Base-by-base conservation (phyloP, 2,797 vertebrate species). In the Sebastes kiyomatsui region DNA sequence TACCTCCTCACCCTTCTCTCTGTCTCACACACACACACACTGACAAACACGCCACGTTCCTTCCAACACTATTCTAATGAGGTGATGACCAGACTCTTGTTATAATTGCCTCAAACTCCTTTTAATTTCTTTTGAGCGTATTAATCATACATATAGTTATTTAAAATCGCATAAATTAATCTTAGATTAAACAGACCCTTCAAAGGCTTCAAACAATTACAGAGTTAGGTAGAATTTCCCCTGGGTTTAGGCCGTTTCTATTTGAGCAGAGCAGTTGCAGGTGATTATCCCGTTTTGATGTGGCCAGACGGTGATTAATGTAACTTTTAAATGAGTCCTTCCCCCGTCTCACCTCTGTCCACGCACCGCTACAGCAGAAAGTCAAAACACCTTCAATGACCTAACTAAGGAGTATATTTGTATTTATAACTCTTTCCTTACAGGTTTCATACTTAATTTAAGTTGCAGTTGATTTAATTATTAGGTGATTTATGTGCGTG, bases 141-240 rank as follows among this genome's bases (percentile, higher is more conserved):
- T 99, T 99, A 99, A 99, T 99, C 98, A 99, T 98, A 98, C 96
- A 95, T 97, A 97, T 96, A 98, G 97, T 99, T 99, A 99, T 99
- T 99, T 99, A 99, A 99, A 98, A 99, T 97, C 96, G 97, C 97
- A 98, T 98, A 97, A 99, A 99, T 99, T 98, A 99, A 99, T 99
- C 97, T 99, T 98, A 96, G 97, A 98, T 99, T 98, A 98, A 98
- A 96, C 97, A 96, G 96, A 89, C 96, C 96, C 96, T 97, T 99
- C 97, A 98, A 97, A 96, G 97, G 95, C 97, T 97, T 96, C 96
- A 97, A 98, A 98, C 98, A 99, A 98, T 99, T 99, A 99, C 94
- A 98, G 97, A 97, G 97, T 97, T 96, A 97, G 96, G 96, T 98
- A 96, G 97, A 96, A 98, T 98, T 98, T 98, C 98, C 98, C 97